phyloP scores from a whole-genome alignment of 2,797 vertebrate genomes.

The Hydrolagus colliei region DNA sequence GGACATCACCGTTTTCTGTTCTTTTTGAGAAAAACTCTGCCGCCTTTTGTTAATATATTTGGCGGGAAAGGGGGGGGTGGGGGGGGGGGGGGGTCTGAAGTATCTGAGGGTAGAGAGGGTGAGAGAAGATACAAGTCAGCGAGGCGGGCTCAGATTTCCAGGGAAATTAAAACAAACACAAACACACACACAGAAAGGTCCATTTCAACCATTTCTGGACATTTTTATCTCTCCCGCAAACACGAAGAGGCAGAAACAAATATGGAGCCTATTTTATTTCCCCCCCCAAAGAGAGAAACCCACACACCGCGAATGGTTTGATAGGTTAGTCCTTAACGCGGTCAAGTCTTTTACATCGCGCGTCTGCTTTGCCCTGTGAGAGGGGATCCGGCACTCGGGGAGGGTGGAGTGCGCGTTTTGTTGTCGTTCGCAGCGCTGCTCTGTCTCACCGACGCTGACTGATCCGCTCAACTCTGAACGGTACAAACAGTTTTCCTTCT shows the following conservation, averaged over 20 bases:
- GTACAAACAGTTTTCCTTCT: slow-evolving; percentile 7
- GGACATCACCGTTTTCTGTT: background rate
- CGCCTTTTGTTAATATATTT: no score
- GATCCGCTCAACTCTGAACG: background rate
- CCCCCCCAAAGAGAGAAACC: background rate
- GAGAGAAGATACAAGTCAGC: background rate
- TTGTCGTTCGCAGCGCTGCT: background rate
- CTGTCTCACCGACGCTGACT: background rate
- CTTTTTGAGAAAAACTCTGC: background rate
- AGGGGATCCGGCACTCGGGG: background rate
- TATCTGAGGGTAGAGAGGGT: background rate
- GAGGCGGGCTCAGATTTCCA: background rate
- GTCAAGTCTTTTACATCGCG: background rate
- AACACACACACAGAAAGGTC: background rate
- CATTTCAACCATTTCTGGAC: background rate
- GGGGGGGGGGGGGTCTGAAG: background rate
- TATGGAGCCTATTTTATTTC: slow-evolving; percentile 2
- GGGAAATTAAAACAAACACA: background rate
- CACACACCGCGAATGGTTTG: background rate
- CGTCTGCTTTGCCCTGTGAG: background rate
- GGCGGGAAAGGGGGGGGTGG: no score
- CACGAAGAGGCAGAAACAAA: background rate
- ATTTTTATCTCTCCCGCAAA: background rate
- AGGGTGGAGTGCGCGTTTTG: background rate
- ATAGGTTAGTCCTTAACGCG: background rate